Conservation (phyloP, 92 coral and sea anemone genomes). For the Bergia sp. region DNA sequence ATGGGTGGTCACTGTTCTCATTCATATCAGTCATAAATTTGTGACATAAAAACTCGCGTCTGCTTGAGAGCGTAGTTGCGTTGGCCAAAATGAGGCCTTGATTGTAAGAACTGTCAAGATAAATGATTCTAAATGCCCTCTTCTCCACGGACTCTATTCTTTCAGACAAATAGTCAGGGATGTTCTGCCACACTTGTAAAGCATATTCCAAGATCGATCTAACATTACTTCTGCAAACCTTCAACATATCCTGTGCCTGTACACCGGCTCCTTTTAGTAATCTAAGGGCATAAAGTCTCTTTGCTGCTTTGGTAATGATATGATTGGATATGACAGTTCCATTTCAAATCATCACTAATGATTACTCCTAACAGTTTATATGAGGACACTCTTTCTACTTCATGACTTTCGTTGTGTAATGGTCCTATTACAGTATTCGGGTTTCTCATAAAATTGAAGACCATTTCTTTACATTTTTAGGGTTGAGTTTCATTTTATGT, state of each 20-base stretch:
- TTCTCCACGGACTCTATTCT: conserved; percentile 48
- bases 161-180: conserved; percentile 52
- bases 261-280: conserved; percentile 43
- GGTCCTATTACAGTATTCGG: conserved; percentile 50
- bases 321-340: conserved; percentile 47
- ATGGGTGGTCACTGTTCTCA: too few relatives aligned
- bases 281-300: background rate
- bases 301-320: background rate
- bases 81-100: background rate
- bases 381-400: conserved; percentile 44
- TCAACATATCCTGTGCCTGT: conserved; percentile 27
- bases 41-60: too few relatives aligned
- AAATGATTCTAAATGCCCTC: conserved; percentile 48
- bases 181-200: conserved; percentile 47
- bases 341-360: conserved; percentile 43
- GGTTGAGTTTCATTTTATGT: conserved; percentile 46
- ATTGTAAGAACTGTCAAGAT: conserved; percentile 35
- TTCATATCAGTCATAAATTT: too few relatives aligned
- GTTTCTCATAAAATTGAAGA: conserved; percentile 47
- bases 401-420: conserved; percentile 27
- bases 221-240: conserved; percentile 33
- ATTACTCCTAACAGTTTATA: conserved; percentile 48
- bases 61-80: too few relatives aligned
- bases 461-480: conserved; percentile 54
- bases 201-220: conserved; percentile 52